Conservation (phyloP, 2,113 vertebrate species). For the Misgurnus anguillicaudatus region DNA sequence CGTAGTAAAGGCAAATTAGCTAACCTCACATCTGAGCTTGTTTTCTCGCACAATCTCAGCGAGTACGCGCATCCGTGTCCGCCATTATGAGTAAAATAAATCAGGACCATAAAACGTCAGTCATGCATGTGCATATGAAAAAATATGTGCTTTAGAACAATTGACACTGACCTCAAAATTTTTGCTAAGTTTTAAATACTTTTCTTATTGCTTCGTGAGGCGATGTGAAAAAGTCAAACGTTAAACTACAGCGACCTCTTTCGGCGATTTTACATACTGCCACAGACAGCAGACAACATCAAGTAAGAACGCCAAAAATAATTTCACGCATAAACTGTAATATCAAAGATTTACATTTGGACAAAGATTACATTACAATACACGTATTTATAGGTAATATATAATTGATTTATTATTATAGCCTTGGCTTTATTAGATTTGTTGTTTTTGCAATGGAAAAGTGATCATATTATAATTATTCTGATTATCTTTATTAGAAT, state of each 20-base stretch:
- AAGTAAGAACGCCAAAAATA: neutral
- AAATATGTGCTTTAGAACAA: neutral
- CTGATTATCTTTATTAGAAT: no score
- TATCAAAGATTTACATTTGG: neutral
- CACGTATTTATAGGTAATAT: neutral
- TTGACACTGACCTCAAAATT: slow-evolving; percentile 9
- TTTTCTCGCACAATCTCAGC: slow-evolving; percentile 40
- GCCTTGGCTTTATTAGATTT: no score
- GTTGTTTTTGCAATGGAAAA: no score
- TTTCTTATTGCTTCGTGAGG: neutral
- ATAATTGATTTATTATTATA: neutral
- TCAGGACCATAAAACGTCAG: neutral
- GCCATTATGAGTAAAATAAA: slow-evolving; percentile 21
- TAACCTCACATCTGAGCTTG: slow-evolving; percentile 51
- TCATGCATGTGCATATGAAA: neutral
- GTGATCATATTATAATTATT: no score
- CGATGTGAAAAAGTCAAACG: neutral
- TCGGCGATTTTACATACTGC: neutral
- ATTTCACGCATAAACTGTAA: neutral
- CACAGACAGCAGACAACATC: neutral
- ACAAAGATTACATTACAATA: neutral
- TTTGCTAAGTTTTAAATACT: neutral
- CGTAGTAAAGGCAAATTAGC: slow-evolving; percentile 55
- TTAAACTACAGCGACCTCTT: slow-evolving; percentile 31
- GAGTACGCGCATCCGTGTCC: slow-evolving; percentile 16